Conservation (phyloP, 2,888 invertebrate species). For the Hypena proboscidalis region DNA sequence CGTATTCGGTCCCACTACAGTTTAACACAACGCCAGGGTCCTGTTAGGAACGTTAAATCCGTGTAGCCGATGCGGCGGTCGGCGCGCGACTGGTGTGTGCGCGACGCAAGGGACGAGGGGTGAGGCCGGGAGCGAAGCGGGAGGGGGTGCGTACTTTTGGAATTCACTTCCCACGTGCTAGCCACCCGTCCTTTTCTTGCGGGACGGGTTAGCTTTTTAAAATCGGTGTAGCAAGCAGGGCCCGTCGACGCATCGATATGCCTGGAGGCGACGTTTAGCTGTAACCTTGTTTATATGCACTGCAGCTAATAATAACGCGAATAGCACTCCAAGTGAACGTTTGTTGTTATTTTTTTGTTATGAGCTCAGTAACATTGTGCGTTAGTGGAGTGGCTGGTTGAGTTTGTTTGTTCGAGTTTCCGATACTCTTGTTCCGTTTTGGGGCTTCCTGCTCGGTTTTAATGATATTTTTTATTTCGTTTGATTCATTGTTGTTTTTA, state of each 20-base stretch:
- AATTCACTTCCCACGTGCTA: slow-evolving; percentile 84
- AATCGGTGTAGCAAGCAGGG: slow-evolving; percentile 66
- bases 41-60: slow-evolving; percentile 36
- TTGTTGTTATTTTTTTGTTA: slow-evolving; percentile 68
- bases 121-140: slow-evolving; percentile 50
- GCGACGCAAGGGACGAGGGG: slow-evolving; percentile 61
- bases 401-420: slow-evolving; percentile 62
- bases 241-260: slow-evolving; percentile 79
- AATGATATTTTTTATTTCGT: slow-evolving; percentile 42
- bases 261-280: slow-evolving; percentile 74
- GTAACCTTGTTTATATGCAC: slow-evolving; percentile 82
- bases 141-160: slow-evolving; percentile 83
- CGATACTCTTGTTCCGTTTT: slow-evolving; percentile 60
- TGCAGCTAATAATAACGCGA: slow-evolving; percentile 81
- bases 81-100: slow-evolving; percentile 82
- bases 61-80: slow-evolving; percentile 76
- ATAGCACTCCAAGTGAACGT: slow-evolving; percentile 68
- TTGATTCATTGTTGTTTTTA: slow-evolving; percentile 31
- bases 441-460: slow-evolving; percentile 54
- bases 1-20: slow-evolving; percentile 74
- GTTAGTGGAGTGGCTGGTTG: slow-evolving; percentile 62
- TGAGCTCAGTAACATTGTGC: slow-evolving; percentile 58
- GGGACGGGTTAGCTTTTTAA: slow-evolving; percentile 83
- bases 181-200: slow-evolving; percentile 78
- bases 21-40: slow-evolving; percentile 62